A percentile compares a stretch with the other conserved stretches of the same genome.
Conservation (phyloP, 2,113 vertebrate genomes). For the Crocuta crocuta region DNA sequence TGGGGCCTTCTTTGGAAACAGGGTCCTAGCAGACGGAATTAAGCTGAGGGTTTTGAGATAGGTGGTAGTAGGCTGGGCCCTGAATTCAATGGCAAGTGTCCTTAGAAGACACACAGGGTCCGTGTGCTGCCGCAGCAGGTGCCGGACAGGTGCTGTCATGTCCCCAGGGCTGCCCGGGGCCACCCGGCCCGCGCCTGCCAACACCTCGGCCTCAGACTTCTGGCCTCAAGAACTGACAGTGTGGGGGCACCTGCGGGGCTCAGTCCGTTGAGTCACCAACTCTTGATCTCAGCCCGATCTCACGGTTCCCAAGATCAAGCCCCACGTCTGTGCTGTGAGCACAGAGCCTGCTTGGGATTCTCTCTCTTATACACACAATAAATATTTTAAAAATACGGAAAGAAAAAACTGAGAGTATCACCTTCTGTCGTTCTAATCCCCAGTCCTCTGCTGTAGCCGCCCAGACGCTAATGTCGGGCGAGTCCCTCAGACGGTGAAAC, state of each 20-base stretch:
- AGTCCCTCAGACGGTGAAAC: neutral
- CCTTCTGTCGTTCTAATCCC: neutral
- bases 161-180: neutral
- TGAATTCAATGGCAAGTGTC: neutral
- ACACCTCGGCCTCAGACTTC: neutral
- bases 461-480: no score
- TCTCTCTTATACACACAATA: no score
- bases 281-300: no score
- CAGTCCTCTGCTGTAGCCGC: neutral
- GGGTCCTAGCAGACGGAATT: neutral
- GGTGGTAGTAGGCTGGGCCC: neutral
- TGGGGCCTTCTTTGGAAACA: neutral
- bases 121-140: neutral
- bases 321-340: no score
- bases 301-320: neutral
- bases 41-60: neutral
- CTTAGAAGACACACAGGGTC: neutral
- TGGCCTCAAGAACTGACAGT: neutral
- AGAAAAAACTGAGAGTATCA: neutral
- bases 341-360: no score
- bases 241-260: no score
- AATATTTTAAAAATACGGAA: no score
- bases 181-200: neutral
- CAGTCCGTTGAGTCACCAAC: no score
- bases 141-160: accelerated